Evolutionary conservation across 2,888 invertebrate genomes (phyloP).

Genomic region (Campaea margaritaria): DNA sequence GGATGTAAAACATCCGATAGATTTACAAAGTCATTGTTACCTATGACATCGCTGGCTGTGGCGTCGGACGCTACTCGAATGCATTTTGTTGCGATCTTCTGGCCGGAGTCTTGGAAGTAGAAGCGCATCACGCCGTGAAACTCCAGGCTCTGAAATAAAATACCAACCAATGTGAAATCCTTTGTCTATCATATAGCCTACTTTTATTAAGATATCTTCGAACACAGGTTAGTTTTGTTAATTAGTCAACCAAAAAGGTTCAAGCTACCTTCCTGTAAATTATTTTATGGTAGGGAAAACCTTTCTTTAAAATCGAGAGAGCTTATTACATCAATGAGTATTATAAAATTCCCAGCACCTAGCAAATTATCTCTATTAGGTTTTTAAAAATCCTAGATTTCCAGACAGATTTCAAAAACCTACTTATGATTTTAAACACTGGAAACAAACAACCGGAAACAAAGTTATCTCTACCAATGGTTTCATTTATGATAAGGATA

Average conservation of each 20-base stretch:
- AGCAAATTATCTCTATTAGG: neutral
- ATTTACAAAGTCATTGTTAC: slow-evolving; percentile 59
- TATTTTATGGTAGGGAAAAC: neutral
- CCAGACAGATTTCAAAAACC: neutral
- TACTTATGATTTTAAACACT: slow-evolving; percentile 9
- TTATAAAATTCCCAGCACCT: no score
- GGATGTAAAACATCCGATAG: no score
- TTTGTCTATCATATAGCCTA: neutral
- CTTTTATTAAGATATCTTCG: neutral
- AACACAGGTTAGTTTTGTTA: neutral
- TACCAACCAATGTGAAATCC: neutral
- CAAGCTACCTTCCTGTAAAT: slow-evolving; percentile 1
- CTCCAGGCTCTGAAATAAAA: slow-evolving; percentile 92
- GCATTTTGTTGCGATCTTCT: slow-evolving; percentile 99
- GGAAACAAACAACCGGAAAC: slow-evolving; percentile 44
- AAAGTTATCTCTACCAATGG: slow-evolving; percentile 42
- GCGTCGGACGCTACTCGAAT: slow-evolving; percentile 99
- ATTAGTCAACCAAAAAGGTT: slow-evolving; percentile 3
- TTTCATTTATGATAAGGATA: slow-evolving; percentile 44
- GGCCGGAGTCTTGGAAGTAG: slow-evolving; percentile 99
- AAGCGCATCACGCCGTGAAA: slow-evolving; percentile 99
- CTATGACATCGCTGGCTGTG: slow-evolving; percentile 97
- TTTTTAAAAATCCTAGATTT: neutral
- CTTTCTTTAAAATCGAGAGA: neutral
- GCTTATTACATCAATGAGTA: no score